Base-by-base conservation (phyloP, 1,140 invertebrate species). In the Drosophila ambigua region DNA sequence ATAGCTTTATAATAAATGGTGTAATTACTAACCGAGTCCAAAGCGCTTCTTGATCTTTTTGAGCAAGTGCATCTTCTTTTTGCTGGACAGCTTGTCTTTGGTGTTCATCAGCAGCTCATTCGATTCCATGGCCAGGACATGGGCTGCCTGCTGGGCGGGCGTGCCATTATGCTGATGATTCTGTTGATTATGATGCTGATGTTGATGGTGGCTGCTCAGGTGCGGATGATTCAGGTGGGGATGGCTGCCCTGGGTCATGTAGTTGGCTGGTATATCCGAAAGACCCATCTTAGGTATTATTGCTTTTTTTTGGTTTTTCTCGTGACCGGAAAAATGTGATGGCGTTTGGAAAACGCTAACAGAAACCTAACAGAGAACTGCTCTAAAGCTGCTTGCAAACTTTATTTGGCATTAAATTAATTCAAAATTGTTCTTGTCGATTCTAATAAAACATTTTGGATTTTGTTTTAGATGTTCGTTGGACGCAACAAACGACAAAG, bases 11-110 rank as follows among this genome's bases (percentile, higher is more conserved):
- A 52, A n/a, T 67, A 55, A 57, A 39, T 11, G 35, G 35, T 26
- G n/a, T 9, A 35, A 53, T 11, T 85, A 93, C 92, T 92, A 90
- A 93, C 92, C 92, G 80, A 93, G 77, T 88, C 92, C 92, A 59
- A 93, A 93, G 49, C 92, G 92, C 63, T 92, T 92, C 71, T 93
- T 93, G 67, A 93, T 93, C 78, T 93, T 93, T 87, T 93, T 93
- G 46, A 93, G 87, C 48, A 93, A 87, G 77, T 93, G 93, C 92
- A 93, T 93, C 90, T 93, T 93, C 81, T 92, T 92, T 79, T 93
- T 93, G 60, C 78, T 91, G 20, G 79, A 88, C 55, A 91, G 65
- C 79, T 90, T 90, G 63, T 90, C 88, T 77, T 90, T 90, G 67
- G 84, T 83, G 69, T 73, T 69, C 85, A 90, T 85, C 55, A 89